Conservation (phyloP, 2,888 invertebrate genomes). For the Ectemnius continuus region DNA sequence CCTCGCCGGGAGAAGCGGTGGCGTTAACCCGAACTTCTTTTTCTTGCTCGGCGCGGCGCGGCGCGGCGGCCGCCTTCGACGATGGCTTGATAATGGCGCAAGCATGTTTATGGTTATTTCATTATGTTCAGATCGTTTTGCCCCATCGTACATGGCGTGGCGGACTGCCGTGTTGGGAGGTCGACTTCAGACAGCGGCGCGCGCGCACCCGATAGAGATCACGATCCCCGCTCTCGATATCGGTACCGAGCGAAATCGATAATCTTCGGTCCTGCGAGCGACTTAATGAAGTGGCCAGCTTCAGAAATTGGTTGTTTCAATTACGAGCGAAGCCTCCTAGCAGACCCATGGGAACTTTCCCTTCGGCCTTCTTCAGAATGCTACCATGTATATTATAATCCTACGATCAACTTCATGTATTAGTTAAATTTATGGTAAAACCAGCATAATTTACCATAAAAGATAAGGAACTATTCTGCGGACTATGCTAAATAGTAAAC, state of each 20-base stretch:
- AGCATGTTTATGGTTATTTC: slow-evolving; percentile 65
- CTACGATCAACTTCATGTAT: no score
- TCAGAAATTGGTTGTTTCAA: slow-evolving; percentile 57
- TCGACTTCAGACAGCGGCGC: slow-evolving; percentile 45
- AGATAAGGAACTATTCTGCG: no score
- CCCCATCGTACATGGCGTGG: slow-evolving; percentile 30
- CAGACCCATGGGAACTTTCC: not conserved
- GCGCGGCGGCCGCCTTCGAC: slow-evolving; percentile 28
- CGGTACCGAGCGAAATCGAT: slow-evolving; percentile 69
- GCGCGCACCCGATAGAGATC: slow-evolving; percentile 61
- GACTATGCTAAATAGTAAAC: no score
- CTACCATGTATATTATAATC: no score
- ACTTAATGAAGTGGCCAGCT: slow-evolving; percentile 64
- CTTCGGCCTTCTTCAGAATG: not conserved
- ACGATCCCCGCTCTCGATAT: slow-evolving; percentile 55
- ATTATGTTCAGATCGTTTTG: slow-evolving; percentile 54
- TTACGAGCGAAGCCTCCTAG: slow-evolving; percentile 31
- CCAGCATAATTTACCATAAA: no score
- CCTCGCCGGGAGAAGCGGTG: not conserved
- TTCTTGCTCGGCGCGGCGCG: not conserved
- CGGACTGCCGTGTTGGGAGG: slow-evolving; percentile 44
- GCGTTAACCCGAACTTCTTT: not conserved
- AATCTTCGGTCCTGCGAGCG: slow-evolving; percentile 63
- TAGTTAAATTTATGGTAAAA: no score
- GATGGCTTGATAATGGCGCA: slow-evolving; percentile 59